Base-by-base conservation (phyloP, 1,140 invertebrate genomes). In the Anastatus disparis region DNA sequence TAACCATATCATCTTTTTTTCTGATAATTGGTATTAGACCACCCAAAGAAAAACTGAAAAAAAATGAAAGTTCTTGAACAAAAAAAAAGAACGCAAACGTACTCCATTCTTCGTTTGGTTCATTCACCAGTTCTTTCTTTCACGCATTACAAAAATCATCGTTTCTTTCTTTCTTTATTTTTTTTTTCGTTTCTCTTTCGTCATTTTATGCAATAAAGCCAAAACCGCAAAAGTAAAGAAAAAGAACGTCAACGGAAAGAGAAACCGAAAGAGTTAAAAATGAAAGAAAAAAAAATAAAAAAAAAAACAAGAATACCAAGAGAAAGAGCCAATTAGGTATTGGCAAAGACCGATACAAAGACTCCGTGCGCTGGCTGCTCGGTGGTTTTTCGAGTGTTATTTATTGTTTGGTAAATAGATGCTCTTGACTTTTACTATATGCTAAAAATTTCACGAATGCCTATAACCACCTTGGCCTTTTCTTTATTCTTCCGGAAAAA, bases 231-330 rank as follows among this genome's bases (percentile, higher is more conserved):
- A 20, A 3, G 27, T 6, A 31, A 7, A 56, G 2, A 29, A 35
- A 29, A 35, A 24, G 26, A 26, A 46, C n/a, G n/a, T 26, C 15
- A 46, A 44, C 40, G 15, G n/a, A 31, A 10, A 26, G 13, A 62
- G 15, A 20, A 22, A 31, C 20, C 3, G 20, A 46, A 22, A 8
- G 12, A 35, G n/a, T n/a, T n/a, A n/a, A n/a, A 31, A 15, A 56
- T 24, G 13, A 20, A 52, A 29, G 70, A 74, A 71, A 74, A 72
- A 74, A 70, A 50, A 72, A 73, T 67, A 59, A 74, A 73, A 73
- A 75, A 59, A 68, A 75, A 71, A 69, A 26, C 38, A 52, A 44
- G 31, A 50, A 71, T 58, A 29, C 68, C 48, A 67, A 68, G 65
- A 35, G 44, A 29, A 66, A 62, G 66, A 52, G 62, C 42, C 65